A percentile compares a stretch with the other conserved stretches of the same genome.
Conservation (phyloP, 1,140 invertebrate species). For the Alviniconcha marisindica region DNA sequence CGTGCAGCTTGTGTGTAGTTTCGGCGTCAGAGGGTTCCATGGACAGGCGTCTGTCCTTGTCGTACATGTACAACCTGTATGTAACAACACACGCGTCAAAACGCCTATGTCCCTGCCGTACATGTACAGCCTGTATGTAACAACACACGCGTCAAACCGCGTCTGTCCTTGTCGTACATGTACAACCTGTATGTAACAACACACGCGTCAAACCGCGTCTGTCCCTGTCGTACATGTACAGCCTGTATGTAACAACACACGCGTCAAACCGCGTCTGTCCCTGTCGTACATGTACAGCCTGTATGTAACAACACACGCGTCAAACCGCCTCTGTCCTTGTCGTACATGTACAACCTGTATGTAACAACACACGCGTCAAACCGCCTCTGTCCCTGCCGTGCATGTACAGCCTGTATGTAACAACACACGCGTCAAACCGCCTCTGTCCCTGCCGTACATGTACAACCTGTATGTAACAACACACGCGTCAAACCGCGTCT, state of each 20-base stretch:
- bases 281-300: not conserved
- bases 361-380: conserved; percentile 41
- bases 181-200: not conserved
- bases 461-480: no score
- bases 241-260: conserved; percentile 23
- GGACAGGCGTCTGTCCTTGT: conserved; percentile 32
- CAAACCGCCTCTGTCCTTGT: no score
- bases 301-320: no score
- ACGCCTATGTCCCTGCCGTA: no score
- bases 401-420: not conserved
- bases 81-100: no score
- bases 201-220: no score
- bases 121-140: conserved; percentile 34
- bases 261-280: conserved; percentile 23
- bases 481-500: no score
- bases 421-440: no score
- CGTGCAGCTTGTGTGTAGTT: conserved; percentile 38
- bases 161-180: not conserved
- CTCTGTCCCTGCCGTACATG: no score
- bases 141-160: conserved; percentile 35
- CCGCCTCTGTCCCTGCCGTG: not conserved
- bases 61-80: not conserved
- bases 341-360: conserved; percentile 46
- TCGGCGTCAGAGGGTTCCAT: conserved; percentile 38
- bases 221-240: conserved; percentile 54